Evolutionary conservation across 2,113 vertebrate species (phyloP).

Genomic region (Rostratula benghalensis): DNA sequence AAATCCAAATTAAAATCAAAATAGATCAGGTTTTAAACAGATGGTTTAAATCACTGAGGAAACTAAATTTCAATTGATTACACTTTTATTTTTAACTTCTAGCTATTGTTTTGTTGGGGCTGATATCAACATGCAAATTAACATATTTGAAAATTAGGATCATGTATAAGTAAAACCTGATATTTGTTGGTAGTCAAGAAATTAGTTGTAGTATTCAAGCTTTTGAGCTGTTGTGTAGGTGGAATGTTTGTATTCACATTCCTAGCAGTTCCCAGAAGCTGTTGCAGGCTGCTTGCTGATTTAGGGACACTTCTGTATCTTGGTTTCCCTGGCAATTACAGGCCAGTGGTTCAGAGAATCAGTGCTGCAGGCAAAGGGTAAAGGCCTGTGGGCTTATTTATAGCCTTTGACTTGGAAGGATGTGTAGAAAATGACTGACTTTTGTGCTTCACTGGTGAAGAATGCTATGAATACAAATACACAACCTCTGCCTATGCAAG

Average conservation of each 20-base stretch:
- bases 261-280: neutral
- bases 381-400: neutral
- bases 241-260: neutral
- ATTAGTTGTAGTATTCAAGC: neutral
- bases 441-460: neutral
- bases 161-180: neutral
- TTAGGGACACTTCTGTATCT: neutral
- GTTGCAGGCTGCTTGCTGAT: neutral
- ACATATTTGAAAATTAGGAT: neutral
- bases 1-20: neutral
- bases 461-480: neutral
- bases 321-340: neutral
- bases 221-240: neutral
- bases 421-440: neutral
- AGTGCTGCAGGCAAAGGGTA: neutral
- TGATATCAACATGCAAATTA: neutral
- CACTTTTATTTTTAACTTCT: neutral
- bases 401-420: neutral
- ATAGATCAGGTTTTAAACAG: neutral
- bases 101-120: neutral
- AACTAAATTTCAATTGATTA: neutral
- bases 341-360: neutral
- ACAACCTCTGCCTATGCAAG: neutral
- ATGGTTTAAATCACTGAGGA: neutral
- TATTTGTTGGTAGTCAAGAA: neutral